Evolutionary conservation across 2,888 invertebrate species (phyloP), one percentile per base, ranked within the genome.

Genomic region (Drosophila anomelani): DNA sequence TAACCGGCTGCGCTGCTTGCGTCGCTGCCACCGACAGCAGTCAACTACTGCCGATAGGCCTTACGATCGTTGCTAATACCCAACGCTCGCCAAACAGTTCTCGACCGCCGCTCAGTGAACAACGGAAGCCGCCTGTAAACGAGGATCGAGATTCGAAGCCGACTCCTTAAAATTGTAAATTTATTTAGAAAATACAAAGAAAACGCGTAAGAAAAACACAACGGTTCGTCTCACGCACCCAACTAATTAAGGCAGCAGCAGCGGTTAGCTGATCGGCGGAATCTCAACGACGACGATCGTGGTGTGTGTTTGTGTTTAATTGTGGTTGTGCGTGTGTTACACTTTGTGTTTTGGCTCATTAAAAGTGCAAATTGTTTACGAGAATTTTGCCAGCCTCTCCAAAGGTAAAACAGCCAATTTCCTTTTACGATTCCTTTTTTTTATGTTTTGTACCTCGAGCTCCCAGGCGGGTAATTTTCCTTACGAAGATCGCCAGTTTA

Each of bases 391-490:
- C 61, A 70, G 61, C 68, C 80, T 71, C 78, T 46, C 57, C 77
- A 78, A 85, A 85, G 85, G 85, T 85, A 85, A 85, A 70, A 44
- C 70, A 70, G 73, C 59, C 62, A 76, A 76, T 69, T 76, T 44
- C 73, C 76, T 68, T 77, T 64, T 76, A 77, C 60, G 75, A 58
- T 34, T 17, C 17, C 34, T 54, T 38, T 56, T 64, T 64, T 60
- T 58, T n/a, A 59, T 36, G 39, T 10, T 15, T 20, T 49, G 17
- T 34, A 26, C 70, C 23, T 69, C 38, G 34, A 15, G 51, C 75
- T 88, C 88, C 89, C 88, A 77, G 79, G 81, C 74, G 84, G 77
- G 82, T 80, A 88, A 87, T 84, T 87, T 79, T 59, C 77, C 74
- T 76, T 59, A 53, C 36, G 32, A 38, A 67, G 58, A 32, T 15